Evolutionary conservation across 2,888 invertebrate species (phyloP), one percentile per base, ranked within the genome.

Genomic region (Oscheius sp.): DNA sequence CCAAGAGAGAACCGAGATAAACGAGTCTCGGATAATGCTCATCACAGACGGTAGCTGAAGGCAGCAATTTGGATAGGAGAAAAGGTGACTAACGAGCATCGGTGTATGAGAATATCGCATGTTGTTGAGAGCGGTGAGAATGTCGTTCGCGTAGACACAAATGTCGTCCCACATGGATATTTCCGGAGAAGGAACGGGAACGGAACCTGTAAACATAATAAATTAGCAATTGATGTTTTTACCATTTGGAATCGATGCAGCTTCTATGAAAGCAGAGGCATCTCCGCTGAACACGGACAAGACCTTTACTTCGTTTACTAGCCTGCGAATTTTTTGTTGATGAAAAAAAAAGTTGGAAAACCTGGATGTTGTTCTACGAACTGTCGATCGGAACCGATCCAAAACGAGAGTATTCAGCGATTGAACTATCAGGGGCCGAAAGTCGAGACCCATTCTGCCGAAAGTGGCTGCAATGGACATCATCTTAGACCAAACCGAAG

Each of bases 391-490:
- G 75, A 88, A 87, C 50, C 82, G 48, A 21, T 82, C 78, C 10
- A 84, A 70, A 3, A 86, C 81, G 11, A 88, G 75, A 21, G 74
- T 66, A 29, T 83, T 79, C 35, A 88, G 75, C 51, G 80, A 79
- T 47, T 83, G 74, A n/a, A 82, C 74, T 35, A 88, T 80, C 57
- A 87, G 51, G 21, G 84, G 78, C 2, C 88, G 83, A 62, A 86
- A 88, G 75, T 88, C 88, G 42, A 88, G 78, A n/a, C 87, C 88
- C 85, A 88, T 85, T 66, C 88, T 76, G n/a, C 88, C 87, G 62
- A 88, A 88, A 2, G 88, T 85, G 33, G 83, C 78, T 2, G 82
- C 86, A 73, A 86, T 84, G 3, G 83, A 80, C 88, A 88, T 88
- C 47, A 88, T 75, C 68, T 86, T 83, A 9, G 79, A 76, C 77